Evolutionary conservation across 1,140 invertebrate genomes (phyloP).

Genomic region (Delia radicum): DNA sequence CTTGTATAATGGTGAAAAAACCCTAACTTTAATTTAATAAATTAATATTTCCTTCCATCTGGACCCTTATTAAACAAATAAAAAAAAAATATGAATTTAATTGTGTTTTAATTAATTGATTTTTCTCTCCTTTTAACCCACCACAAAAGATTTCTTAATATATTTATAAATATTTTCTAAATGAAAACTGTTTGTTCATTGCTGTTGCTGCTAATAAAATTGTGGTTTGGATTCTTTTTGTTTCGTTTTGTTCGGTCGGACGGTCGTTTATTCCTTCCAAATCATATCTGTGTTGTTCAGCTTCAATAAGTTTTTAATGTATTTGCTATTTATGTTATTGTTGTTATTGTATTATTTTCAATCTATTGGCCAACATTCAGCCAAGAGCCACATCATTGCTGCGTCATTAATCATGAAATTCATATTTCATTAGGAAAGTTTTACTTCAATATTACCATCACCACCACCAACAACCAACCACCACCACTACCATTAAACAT

Average conservation of each 20-base stretch:
- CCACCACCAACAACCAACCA: not conserved
- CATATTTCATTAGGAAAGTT: slow-evolving; percentile 23
- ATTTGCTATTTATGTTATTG: not conserved
- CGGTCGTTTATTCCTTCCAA: not conserved
- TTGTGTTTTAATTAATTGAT: not conserved
- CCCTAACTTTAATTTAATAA: too few relatives aligned
- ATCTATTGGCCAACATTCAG: not conserved
- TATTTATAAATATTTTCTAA: not conserved
- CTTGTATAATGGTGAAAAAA: too few relatives aligned
- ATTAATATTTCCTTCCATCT: too few relatives aligned
- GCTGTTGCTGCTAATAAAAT: not conserved
- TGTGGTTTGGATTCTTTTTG: too few relatives aligned
- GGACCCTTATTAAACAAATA: too few relatives aligned
- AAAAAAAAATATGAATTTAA: too few relatives aligned
- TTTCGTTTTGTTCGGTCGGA: not conserved
- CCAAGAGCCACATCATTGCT: not conserved
- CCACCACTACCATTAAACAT: too few relatives aligned
- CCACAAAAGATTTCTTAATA: not conserved
- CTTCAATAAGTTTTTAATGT: not conserved
- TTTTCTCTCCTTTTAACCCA: too few relatives aligned
- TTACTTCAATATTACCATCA: not conserved
- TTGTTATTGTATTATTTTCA: not conserved
- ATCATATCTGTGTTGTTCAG: slow-evolving; percentile 2
- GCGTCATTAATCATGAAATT: slow-evolving; percentile 16
- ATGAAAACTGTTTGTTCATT: not conserved